Evolutionary conservation across 2,888 invertebrate species (phyloP).

Genomic region (Rotaria socialis): DNA sequence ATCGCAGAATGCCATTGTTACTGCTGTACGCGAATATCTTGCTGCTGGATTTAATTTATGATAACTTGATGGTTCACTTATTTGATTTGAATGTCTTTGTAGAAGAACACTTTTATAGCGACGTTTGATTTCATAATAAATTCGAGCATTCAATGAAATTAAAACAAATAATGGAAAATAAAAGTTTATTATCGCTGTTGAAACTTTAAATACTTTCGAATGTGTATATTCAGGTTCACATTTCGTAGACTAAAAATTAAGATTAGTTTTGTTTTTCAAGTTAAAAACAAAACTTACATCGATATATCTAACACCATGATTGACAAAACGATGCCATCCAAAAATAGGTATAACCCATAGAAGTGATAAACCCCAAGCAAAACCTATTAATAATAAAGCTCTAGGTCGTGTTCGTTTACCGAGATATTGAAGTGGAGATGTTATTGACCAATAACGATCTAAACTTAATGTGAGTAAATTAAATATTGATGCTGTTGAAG

Average conservation of each 20-base stretch:
- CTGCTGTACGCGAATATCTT: neutral
- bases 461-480: constrained; percentile 62
- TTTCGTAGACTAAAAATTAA: constrained; percentile 47
- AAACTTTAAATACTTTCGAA: constrained; percentile 61
- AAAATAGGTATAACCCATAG: constrained; percentile 62
- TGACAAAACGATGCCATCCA: constrained; percentile 61
- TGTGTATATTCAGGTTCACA: constrained; percentile 63
- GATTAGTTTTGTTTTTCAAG: too few species aligned
- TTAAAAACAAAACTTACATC: neutral
- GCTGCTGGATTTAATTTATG: neutral
- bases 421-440: constrained; percentile 61
- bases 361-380: constrained; percentile 61
- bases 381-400: constrained; percentile 62
- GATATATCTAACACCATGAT: constrained; percentile 51
- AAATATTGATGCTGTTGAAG: constrained; percentile 65
- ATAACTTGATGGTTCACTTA: neutral
- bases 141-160: constrained; percentile 61
- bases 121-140: constrained; percentile 61
- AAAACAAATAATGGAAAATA: constrained; percentile 62
- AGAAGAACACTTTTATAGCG: constrained; percentile 53
- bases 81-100: neutral
- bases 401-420: constrained; percentile 61
- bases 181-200: constrained; percentile 62
- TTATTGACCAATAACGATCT: constrained; percentile 63
- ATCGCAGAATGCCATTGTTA: neutral